Conservation (phyloP, 2,113 vertebrate species). For the Stegastes partitus region DNA sequence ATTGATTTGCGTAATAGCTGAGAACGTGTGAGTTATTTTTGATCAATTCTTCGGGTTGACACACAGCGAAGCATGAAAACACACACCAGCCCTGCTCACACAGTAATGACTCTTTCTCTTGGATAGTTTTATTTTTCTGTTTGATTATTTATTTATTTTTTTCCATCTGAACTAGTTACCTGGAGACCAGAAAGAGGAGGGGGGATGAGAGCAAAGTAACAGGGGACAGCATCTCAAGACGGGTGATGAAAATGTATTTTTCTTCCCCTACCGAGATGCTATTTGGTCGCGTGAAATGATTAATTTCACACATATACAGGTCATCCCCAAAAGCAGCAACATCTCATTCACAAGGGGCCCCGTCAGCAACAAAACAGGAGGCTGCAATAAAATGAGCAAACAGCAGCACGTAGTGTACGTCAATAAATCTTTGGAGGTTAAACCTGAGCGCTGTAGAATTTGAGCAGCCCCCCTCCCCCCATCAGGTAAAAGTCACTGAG, state of each 20-base stretch:
- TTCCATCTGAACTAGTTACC: constrained; percentile 54
- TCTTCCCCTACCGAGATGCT: constrained; percentile 68
- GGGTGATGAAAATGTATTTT: constrained; percentile 76
- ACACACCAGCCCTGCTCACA: constrained; percentile 35
- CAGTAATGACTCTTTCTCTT: constrained; percentile 41
- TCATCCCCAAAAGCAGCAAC: constrained; percentile 82
- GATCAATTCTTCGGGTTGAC: neutral
- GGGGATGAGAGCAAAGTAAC: constrained; percentile 18
- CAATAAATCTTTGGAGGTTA: constrained; percentile 84
- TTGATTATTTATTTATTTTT: constrained; percentile 30
- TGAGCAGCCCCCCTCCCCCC: constrained; percentile 55
- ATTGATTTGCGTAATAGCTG: neutral
- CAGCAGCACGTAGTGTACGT: constrained; percentile 75
- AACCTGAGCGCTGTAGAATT: constrained; percentile 77
- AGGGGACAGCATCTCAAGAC: constrained; percentile 55
- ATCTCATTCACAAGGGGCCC: constrained; percentile 83
- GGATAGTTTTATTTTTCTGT: constrained; percentile 15
- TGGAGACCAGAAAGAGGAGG: constrained; percentile 30
- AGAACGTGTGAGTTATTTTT: neutral
- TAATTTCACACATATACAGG: constrained; percentile 84
- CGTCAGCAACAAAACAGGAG: constrained; percentile 84
- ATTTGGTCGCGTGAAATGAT: constrained; percentile 82
- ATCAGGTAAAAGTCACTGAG: constrained; percentile 78
- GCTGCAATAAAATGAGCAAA: constrained; percentile 84
- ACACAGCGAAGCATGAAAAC: too few species aligned